Evolutionary conservation across 2,797 vertebrate genomes (phyloP).

Genomic region (Sternotherus odoratus): DNA sequence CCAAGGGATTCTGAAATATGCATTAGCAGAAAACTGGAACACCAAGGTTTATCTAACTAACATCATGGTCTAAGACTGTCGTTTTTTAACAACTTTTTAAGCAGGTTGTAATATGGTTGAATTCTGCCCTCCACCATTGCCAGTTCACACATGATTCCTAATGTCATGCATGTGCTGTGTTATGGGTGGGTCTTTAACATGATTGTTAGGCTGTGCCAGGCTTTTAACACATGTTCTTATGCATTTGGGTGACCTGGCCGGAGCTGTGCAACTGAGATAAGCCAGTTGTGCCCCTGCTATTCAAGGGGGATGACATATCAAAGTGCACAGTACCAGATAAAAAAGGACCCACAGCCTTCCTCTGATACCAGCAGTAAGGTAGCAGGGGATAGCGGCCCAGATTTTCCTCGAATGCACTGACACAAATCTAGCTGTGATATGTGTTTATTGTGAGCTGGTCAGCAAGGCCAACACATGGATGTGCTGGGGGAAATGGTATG

Average conservation of each 20-base stretch:
- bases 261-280: background rate
- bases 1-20: constrained; percentile 43
- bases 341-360: accelerated
- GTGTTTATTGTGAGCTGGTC: background rate
- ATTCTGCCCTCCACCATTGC: background rate
- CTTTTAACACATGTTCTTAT: background rate
- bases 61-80: background rate
- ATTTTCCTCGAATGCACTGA: accelerated
- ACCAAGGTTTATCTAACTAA: background rate
- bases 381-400: background rate
- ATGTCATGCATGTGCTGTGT: background rate
- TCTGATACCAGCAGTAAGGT: accelerated
- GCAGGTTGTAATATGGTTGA: background rate
- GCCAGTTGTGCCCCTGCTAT: background rate
- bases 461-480: background rate
- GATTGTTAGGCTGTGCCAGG: background rate
- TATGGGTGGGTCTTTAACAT: background rate
- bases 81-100: background rate
- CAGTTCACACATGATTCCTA: background rate
- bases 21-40: constrained; percentile 18
- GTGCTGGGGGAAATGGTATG: background rate
- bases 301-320: accelerated
- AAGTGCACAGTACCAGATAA: background rate
- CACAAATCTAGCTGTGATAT: background rate
- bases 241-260: background rate